phyloP scores from a whole-genome alignment of 2,113 vertebrate genomes.

The Dromaius novaehollandiae region DNA sequence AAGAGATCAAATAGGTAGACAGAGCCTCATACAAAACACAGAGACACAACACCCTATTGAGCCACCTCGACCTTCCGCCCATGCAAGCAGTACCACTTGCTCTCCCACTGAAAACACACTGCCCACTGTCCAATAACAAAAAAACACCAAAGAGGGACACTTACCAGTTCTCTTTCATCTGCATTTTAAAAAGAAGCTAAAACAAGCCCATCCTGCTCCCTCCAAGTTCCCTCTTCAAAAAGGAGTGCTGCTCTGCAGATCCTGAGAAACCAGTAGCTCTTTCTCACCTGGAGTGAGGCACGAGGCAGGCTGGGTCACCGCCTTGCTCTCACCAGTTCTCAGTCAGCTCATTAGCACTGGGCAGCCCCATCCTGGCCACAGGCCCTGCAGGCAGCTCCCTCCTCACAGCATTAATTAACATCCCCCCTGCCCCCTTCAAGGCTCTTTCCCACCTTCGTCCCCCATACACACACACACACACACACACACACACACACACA shows the following conservation, averaged over 20 bases:
- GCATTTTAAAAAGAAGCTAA: not conserved
- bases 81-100: fast-evolving
- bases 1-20: not conserved
- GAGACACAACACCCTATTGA: not conserved
- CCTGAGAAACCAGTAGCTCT: not conserved
- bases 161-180: not conserved
- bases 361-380: not conserved
- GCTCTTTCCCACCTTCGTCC: not conserved
- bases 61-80: not conserved
- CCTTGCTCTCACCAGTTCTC: not conserved
- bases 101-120: fast-evolving
- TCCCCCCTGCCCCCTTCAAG: too few species aligned
- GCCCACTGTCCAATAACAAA: not conserved
- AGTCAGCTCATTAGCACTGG: not conserved
- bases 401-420: not conserved
- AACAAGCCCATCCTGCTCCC: not conserved
- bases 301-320: not conserved
- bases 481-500: not conserved
- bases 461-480: not conserved
- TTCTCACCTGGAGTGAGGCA: not conserved
- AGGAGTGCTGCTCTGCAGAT: not conserved
- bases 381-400: not conserved
- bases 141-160: not conserved
- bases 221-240: not conserved
- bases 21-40: not conserved